Percentiles rank a stretch among this genome's conserved stretches.
phyloP scores from a whole-genome alignment of 1,140 invertebrate species.

The Sesamia nonagrioides region DNA sequence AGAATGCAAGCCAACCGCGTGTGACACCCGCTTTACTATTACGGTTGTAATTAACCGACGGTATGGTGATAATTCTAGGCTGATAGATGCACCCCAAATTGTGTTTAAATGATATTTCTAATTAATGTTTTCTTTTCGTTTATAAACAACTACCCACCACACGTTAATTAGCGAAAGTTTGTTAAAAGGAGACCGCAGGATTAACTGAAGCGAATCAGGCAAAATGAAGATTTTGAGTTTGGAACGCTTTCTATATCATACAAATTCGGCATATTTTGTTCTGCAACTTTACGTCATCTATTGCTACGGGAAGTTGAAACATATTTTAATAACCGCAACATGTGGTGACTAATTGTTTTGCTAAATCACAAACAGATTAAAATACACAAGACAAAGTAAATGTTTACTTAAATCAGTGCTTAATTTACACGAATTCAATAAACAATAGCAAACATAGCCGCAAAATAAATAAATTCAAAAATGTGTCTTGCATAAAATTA shows the following conservation, averaged over 20 bases:
- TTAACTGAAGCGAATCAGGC: slow-evolving; percentile 11
- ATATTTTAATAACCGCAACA: too few species aligned
- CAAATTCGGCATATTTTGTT: not conserved
- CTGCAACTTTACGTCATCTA: too few species aligned
- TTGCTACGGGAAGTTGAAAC: too few species aligned
- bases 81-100: slow-evolving; percentile 40
- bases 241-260: not conserved
- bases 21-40: slow-evolving; percentile 51
- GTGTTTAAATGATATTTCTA: slow-evolving; percentile 18
- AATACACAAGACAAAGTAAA: too few species aligned
- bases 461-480: slow-evolving; percentile 5
- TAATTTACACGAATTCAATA: not conserved
- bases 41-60: slow-evolving; percentile 29
- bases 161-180: slow-evolving; percentile 28
- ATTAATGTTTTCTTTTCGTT: slow-evolving; percentile 34
- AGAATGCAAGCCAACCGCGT: slow-evolving; percentile 50
- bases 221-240: not conserved
- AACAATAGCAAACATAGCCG: not conserved
- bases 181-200: slow-evolving; percentile 7
- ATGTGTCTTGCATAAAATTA: slow-evolving; percentile 8
- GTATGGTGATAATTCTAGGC: slow-evolving; percentile 34
- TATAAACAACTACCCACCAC: not conserved
- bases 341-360: too few species aligned
- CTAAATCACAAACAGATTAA: too few species aligned
- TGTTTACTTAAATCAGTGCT: too few species aligned